These are phyloP conservation scores for Oxyura jamaicensis DNA, from an alignment of 2,113 vertebrate genomes.

Conservation along the genomic window DNA sequence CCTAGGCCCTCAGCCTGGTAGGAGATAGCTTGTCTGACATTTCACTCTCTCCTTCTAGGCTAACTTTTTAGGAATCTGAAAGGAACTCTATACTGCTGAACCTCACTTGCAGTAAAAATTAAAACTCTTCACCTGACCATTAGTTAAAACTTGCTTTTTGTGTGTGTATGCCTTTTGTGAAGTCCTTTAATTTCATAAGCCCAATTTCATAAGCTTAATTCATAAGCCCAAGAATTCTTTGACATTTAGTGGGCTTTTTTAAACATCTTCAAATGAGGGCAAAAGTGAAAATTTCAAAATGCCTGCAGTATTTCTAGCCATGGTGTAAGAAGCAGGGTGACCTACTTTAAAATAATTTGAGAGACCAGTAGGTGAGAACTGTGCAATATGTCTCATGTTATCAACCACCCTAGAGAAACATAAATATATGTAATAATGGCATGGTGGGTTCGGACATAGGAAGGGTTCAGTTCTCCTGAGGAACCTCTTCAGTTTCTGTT, in stretches of 20 bases:
- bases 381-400: not conserved
- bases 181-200: not conserved
- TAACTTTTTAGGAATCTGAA: conserved; percentile 15
- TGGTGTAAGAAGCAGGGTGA: conserved; percentile 39
- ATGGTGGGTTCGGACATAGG: not conserved
- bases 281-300: conserved; percentile 57
- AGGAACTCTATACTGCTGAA: not conserved
- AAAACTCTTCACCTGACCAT: not conserved
- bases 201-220: not conserved
- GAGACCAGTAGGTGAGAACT: conserved; percentile 33
- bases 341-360: conserved; percentile 54
- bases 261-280: conserved; percentile 31
- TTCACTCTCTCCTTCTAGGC: conserved; percentile 24
- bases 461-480: not conserved
- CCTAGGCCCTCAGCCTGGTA: conserved; percentile 43
- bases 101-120: conserved; percentile 6
- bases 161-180: conserved; percentile 11
- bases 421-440: not conserved
- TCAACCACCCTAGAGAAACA: not conserved
- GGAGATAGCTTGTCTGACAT: conserved; percentile 51
- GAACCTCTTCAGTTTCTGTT: conserved; percentile 5
- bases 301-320: conserved; percentile 28
- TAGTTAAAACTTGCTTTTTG: not conserved
- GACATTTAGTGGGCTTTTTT: conserved; percentile 26
- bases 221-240: not conserved